A percentile compares a stretch with the other conserved stretches of the same genome.
These are phyloP conservation scores for Falco berigora DNA, from an alignment of 2,797 vertebrate genomes.

Conservation along the genomic window DNA sequence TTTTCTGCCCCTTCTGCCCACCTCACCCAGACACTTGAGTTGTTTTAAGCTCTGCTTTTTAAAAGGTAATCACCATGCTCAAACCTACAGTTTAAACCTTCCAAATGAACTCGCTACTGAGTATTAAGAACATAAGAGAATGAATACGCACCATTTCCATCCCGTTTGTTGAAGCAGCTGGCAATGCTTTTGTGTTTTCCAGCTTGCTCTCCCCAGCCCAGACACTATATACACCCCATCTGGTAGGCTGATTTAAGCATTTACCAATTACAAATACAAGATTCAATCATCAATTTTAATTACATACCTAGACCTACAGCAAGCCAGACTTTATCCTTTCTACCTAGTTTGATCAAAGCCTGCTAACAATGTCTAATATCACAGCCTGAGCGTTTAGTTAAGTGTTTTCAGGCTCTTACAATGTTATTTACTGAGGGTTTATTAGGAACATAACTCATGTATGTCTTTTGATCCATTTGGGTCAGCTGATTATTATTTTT, in stretches of 20 bases:
- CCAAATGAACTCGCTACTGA: background rate
- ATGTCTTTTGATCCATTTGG: constrained; percentile 26
- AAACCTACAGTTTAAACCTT: background rate
- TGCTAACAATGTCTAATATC: background rate
- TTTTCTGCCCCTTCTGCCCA: background rate
- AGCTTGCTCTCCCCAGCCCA: background rate
- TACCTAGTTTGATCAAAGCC: constrained; percentile 32
- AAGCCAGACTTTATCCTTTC: constrained; percentile 10
- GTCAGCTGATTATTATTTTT: constrained; percentile 27
- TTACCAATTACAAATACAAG: constrained; percentile 14
- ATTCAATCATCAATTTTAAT: constrained; percentile 44
- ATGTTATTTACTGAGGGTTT: constrained; percentile 13
- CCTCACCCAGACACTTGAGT: background rate
- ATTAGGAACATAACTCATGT: constrained; percentile 17
- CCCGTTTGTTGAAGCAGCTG: background rate
- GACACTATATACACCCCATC: background rate
- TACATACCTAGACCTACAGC: background rate
- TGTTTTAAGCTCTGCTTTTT: background rate
- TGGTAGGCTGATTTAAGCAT: background rate
- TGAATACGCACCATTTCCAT: constrained; percentile 4
- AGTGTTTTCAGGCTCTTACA: constrained; percentile 29
- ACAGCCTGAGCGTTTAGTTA: background rate
- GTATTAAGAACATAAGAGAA: background rate
- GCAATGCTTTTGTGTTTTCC: background rate
- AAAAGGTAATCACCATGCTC: background rate